Base-by-base conservation (phyloP, 2,113 vertebrate species). In the Orthonyx spaldingii region DNA sequence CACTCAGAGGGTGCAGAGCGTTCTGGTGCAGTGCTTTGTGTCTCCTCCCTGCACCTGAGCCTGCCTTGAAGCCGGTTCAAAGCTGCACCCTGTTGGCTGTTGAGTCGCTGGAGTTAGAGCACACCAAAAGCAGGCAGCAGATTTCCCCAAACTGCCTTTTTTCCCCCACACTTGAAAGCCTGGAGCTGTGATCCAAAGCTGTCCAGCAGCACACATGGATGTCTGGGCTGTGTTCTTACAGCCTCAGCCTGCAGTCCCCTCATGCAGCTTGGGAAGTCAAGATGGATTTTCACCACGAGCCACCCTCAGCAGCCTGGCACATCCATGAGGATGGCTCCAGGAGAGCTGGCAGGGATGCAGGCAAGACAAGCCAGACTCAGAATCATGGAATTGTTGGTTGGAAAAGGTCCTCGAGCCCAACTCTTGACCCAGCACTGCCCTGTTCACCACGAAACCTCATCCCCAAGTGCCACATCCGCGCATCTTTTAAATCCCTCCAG, bases 121-220 rank as follows among this genome's bases (percentile, higher is more conserved):
- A 41, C 26, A 42, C 22, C 52, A 70, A 90, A 30, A 18, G 23
- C 17, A 47, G 55, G 24, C 26, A 52, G 50, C 61, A 61, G 5
- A 19, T 82, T 63, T 81, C 49, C 33, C 53, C 47, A 55, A 1
- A 2, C 1, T 81, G 46, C 11, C 32, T 63, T 87, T 32, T 24
- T 3, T 0, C 1, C 8, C 33, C 27, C 11, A 27, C 10, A 6
- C 4, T 28, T 39, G n/a, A 39, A 49, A 13, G 15, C 13, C 32
- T 60, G 68, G 33, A 39, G 63, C 65, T 49, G 39, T 47, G 74
- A 88, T 33, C 76, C 65, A 60, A 35, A 81, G 49, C n/a, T 79
- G n/a, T 44, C 57, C n/a, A 32, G 16, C 18, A 56, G 39, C 52
- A 61, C 23, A 19, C 20, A 18, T 5, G 30, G 71, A 9, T 10